Evolutionary conservation across 1,140 invertebrate genomes (phyloP), one percentile per base, ranked within the genome.

Genomic region (Teleogryllus occipitalis): DNA sequence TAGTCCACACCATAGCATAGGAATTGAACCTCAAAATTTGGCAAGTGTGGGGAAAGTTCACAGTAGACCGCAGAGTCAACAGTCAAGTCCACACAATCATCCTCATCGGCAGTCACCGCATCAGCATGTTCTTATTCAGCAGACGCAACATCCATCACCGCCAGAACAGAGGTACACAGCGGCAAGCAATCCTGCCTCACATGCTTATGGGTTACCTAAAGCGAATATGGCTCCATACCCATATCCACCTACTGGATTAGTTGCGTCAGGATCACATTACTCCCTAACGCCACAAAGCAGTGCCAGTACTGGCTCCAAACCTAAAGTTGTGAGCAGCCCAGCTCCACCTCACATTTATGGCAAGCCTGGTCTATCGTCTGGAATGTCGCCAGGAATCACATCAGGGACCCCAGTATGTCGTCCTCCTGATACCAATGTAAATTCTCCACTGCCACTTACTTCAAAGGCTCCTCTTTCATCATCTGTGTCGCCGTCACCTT

Each of bases 281-380:
- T 54, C 82, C 82, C 14, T 84, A 83, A 4, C 84, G 85, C 75
- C 85, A 86, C 81, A 83, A 84, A 15, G 81, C 83, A 82, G 82
- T 47, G 78, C 83, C 22, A 83, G 82, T 21, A 81, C 83, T 48
- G 86, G 87, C 18, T 88, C 89, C 0, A 93, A 93, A 83, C 90
- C 92, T 5, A 94, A 93, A 87, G 93, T 94, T 14, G 93, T 94
- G 15, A 93, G 90, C 82, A 93, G 92, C 84, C 93, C 93, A 7
- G 92, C 93, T 77, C 92, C 93, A n/a, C 91, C 90, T 73, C 92
- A 95, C 81, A 91, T 94, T 79, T 94, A 93, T 83, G 90, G 92
- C 7, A 93, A 93, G 85, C 92, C 92, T 8, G 89, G 88, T 81
- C 7, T 65, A 3, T 39, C 27, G 5, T 39, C 27, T 39, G 27